Evolutionary conservation across 2,113 vertebrate genomes (phyloP), one percentile per base, ranked within the genome.

Genomic region (Dunckerocampus dactyliophorus): DNA sequence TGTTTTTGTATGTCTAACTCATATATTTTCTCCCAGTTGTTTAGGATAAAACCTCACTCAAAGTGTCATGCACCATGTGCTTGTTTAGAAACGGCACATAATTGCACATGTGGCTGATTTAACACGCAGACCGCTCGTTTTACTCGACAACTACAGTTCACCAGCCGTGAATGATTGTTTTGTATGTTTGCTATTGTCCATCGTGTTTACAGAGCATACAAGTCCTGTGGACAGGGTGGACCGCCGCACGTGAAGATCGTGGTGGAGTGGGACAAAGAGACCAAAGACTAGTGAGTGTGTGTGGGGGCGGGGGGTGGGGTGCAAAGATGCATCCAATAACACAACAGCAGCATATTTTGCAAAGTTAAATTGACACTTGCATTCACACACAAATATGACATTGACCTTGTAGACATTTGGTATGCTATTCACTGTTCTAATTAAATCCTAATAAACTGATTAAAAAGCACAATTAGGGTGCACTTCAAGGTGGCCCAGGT

Each of bases 221-320:
- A 98, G 72, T 98, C 95, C 1, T 99, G 96, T 76, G 95, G 96
- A 72, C 92, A 93, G 62, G 96, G 97, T 5, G 96, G 96, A 17
- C 93, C 95, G 0, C 92, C 95, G 61, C 97, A 99, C 53, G 93
- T 99, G 83, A 99, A 99, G 83, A 89, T 99, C 61, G 94, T 99
- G 49, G 95, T 99, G 3, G 97, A 99, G 76, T 99, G 97, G 97
- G 97, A 99, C 91, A 95, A 95, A 81, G 97, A 98, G 82, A 98
- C 96, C 52, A 99, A 96, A 88, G 95, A 98, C 76, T 98, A 95
- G 97, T 99, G 84, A 95, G 95, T 94, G 73, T 2, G 24, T 28
- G 24, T 28, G 24, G n/a, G n/a, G n/a, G n/a, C n/a, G n/a, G n/a
- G n/a, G n/a, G n/a, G n/a, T n/a, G 1, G 3, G n/a, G 50, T 8